phyloP scores from a whole-genome alignment of 2,113 vertebrate genomes.

The Fulmarus glacialis region DNA sequence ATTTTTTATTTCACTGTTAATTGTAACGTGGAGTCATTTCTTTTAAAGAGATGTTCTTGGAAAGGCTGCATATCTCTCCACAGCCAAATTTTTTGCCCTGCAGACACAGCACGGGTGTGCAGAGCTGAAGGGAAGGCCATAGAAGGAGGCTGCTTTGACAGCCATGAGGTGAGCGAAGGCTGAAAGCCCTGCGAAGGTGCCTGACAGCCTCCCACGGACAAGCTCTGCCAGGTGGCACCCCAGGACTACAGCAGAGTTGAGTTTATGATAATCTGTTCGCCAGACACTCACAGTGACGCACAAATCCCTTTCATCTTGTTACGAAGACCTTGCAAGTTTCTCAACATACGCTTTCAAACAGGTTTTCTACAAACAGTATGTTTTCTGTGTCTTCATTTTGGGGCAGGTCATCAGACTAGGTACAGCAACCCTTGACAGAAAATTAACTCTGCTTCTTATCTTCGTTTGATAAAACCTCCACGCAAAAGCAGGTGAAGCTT shows the following conservation, averaged over 20 bases:
- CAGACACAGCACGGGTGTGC: neutral
- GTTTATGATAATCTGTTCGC: neutral
- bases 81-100: neutral
- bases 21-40: neutral
- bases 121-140: rapidly evolving
- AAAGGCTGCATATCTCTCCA: neutral
- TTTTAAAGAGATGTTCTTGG: neutral
- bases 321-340: neutral
- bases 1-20: neutral
- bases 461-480: neutral
- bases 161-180: neutral
- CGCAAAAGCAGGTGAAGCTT: neutral
- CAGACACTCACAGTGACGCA: neutral
- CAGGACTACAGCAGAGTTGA: neutral
- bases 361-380: neutral
- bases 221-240: neutral
- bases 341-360: neutral
- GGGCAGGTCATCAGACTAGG: neutral
- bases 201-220: neutral
- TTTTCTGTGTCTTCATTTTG: neutral
- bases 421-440: neutral
- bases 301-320: neutral
- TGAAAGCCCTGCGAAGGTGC: neutral
- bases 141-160: neutral
- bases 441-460: neutral